Evolutionary conservation across 2,113 vertebrate species (phyloP).

Genomic region (Columbina picui): DNA sequence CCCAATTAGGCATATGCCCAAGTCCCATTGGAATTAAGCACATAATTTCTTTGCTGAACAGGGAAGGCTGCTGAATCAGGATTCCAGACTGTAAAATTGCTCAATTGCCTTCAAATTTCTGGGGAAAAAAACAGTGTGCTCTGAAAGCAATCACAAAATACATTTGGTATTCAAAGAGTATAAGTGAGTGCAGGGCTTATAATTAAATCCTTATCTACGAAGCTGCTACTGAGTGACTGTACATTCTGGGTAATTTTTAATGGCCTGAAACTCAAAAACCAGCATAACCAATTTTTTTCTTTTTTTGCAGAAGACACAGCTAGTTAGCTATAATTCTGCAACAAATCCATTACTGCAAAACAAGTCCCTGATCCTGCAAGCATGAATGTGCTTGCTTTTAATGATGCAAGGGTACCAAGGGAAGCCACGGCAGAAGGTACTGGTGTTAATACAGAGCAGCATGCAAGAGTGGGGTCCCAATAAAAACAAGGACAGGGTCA

Average conservation of each 20-base stretch:
- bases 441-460: fast-evolving
- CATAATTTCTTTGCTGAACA: conserved; percentile 52
- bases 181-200: conserved; percentile 66
- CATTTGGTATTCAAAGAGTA: conserved; percentile 70
- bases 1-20: conserved; percentile 47
- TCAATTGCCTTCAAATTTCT: conserved; percentile 71
- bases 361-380: conserved; percentile 38
- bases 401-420: not conserved
- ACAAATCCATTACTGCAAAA: conserved; percentile 64
- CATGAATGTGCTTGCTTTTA: conserved; percentile 11
- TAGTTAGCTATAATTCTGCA: conserved; percentile 65
- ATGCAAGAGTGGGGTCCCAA: not conserved
- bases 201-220: conserved; percentile 70
- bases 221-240: conserved; percentile 63
- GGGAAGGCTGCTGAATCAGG: conserved; percentile 69
- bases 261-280: conserved; percentile 64
- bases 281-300: conserved; percentile 46
- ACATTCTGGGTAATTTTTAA: conserved; percentile 71
- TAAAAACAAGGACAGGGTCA: not conserved
- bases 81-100: conserved; percentile 69
- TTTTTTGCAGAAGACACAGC: conserved; percentile 39
- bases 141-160: conserved; percentile 70
- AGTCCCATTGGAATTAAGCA: conserved; percentile 58
- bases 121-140: conserved; percentile 35
- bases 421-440: not conserved